phyloP scores from a whole-genome alignment of 2,888 invertebrate species.

The Exephanes ischioxanthus region DNA sequence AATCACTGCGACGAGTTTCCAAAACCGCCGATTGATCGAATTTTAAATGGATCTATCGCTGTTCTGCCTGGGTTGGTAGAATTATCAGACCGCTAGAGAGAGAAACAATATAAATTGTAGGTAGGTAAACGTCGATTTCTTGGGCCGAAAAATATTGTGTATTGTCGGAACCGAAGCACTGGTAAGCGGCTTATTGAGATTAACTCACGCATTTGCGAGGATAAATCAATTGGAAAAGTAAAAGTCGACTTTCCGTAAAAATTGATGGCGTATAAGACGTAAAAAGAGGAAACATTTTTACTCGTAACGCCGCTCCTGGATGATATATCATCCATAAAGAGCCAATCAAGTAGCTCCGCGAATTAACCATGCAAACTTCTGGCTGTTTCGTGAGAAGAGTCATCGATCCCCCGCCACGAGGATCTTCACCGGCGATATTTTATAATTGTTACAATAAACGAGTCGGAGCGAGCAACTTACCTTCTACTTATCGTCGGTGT shows the following conservation, averaged over 20 bases:
- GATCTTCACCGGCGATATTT: neutral
- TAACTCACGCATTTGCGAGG: neutral
- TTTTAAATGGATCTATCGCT: neutral
- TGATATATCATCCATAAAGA: conserved; percentile 75
- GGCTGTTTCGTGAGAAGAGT: conserved; percentile 57
- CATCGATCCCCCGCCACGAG: conserved; percentile 24
- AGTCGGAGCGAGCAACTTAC: neutral
- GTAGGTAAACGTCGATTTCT: neutral
- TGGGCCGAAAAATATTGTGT: neutral
- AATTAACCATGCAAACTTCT: conserved; percentile 76
- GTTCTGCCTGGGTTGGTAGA: neutral
- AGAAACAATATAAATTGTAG: neutral
- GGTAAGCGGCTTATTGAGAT: neutral
- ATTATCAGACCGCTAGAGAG: neutral
- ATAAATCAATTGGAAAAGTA: neutral
- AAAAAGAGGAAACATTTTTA: neutral
- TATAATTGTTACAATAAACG: neutral
- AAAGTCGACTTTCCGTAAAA: neutral
- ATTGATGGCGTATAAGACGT: neutral
- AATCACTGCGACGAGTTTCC: conserved; percentile 19
- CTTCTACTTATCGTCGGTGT: conserved; percentile 1
- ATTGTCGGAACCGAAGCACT: neutral
- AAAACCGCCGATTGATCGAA: neutral
- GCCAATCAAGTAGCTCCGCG: conserved; percentile 72
- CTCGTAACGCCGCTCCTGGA: conserved; percentile 71